Base-by-base conservation (phyloP, 2,888 invertebrate genomes). In the Drosophila anomelani region DNA sequence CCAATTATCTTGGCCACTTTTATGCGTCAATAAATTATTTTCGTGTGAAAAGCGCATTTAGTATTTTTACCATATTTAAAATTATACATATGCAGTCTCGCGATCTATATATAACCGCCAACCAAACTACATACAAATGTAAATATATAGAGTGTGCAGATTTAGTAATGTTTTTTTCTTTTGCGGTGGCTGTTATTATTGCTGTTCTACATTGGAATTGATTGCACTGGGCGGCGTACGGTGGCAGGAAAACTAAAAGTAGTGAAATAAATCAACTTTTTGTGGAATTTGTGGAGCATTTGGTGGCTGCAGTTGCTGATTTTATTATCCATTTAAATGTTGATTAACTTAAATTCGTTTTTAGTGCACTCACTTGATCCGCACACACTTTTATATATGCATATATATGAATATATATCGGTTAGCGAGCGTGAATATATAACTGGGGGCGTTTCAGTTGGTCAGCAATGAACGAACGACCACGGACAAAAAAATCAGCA, bases 271-370 rank as follows among this genome's bases (percentile, higher is more conserved):
- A 58, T 43, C 70, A 70, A 72, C 73, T 56, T 72, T 72, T 54
- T 64, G 64, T 66, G 41, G 57, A 66, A 68, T 58, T 41, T 55
- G 66, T 34, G 29, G 67, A 68, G 60, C 23, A 36, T 55, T 55
- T 56, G 36, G 73, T 51, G 51, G 41, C 47, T 77, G 71, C 86
- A 82, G 64, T 66, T 66, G 47, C 46, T 15, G 66, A 81, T 87
- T 84, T 87, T 87, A 85, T 84, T 87, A 89, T 84, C 88, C 88
- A 84, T 84, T 84, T 84, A 84, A 87, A 85, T 77, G 85, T 89
- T 89, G 83, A 84, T 84, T 84, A 84, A 87, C 89, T 84, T 84
- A 84, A 84, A 89, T 87, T 83, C 72, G 74, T 75, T 70, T 81
- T 74, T 75, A 82, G 86, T 72, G 85, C 83, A 75, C 87, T 83